Conservation (phyloP, 1,140 invertebrate genomes). For the Hormaphis cornu region DNA sequence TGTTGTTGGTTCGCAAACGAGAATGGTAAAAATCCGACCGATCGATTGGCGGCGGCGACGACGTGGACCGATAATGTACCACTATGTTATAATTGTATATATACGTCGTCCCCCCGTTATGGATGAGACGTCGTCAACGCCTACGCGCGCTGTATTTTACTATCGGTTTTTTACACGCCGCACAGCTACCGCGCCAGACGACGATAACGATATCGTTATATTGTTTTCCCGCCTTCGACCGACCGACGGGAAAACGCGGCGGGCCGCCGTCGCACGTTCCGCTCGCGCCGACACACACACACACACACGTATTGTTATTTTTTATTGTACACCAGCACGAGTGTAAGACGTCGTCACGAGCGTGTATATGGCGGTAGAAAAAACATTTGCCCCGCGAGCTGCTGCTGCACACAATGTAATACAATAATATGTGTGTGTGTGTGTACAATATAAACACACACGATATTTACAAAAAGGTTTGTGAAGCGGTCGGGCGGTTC, state of each 20-base stretch:
- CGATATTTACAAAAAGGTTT: constrained; percentile 10
- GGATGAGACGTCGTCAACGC: too few species aligned
- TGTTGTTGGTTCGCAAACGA: too few species aligned
- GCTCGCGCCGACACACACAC: background rate
- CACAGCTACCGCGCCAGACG: too few species aligned
- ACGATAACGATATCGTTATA: too few species aligned
- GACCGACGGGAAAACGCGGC: background rate
- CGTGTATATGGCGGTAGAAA: background rate
- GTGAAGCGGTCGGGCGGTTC: constrained; percentile 12
- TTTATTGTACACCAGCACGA: too few species aligned
- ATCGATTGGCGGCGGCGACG: too few species aligned
- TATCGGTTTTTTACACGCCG: too few species aligned
- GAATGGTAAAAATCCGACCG: too few species aligned
- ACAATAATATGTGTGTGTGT: background rate
- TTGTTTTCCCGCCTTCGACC: background rate
- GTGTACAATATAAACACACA: background rate
- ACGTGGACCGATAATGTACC: too few species aligned
- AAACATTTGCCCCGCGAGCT: background rate
- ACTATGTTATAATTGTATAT: too few species aligned
- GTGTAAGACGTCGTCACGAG: constrained; percentile 6
- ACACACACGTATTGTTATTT: background rate
- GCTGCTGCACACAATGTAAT: background rate
- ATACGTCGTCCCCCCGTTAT: too few species aligned
- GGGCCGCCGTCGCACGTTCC: background rate
- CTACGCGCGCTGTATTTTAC: too few species aligned